phyloP scores from a whole-genome alignment of 2,888 invertebrate species.

The Coremacera marginata region DNA sequence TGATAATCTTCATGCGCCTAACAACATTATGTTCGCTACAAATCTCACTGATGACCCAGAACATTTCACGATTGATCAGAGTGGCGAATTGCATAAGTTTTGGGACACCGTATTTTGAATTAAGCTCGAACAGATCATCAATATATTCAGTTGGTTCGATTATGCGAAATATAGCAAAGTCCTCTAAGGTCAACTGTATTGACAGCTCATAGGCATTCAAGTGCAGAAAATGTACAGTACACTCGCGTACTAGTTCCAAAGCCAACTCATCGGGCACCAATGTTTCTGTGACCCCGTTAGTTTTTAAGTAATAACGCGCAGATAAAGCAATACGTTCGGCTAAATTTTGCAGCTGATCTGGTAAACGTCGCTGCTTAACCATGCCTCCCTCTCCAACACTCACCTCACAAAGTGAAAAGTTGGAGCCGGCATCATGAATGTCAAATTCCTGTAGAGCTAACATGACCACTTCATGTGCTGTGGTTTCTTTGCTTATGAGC shows the following conservation, averaged over 20 bases:
- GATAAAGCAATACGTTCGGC: slow-evolving; percentile 93
- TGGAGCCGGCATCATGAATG: slow-evolving; percentile 92
- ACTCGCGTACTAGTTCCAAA: slow-evolving; percentile 92
- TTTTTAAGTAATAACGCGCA: slow-evolving; percentile 96
- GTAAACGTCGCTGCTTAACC: slow-evolving; percentile 94
- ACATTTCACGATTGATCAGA: slow-evolving; percentile 98
- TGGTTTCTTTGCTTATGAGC: slow-evolving; percentile 93
- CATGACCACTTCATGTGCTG: slow-evolving; percentile 94
- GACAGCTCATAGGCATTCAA: slow-evolving; percentile 96
- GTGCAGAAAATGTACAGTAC: slow-evolving; percentile 92
- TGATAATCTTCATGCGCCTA: slow-evolving; percentile 94
- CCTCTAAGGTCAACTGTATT: slow-evolving; percentile 94
- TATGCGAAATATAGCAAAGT: slow-evolving; percentile 92
- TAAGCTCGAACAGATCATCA: slow-evolving; percentile 89
- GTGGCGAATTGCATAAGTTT: slow-evolving; percentile 94
- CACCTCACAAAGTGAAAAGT: slow-evolving; percentile 95
- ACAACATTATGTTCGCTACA: slow-evolving; percentile 93
- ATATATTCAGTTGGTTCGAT: slow-evolving; percentile 99
- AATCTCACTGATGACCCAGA: slow-evolving; percentile 99
- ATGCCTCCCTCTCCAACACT: slow-evolving; percentile 96
- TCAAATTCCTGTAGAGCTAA: slow-evolving; percentile 96
- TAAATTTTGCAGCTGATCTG: slow-evolving; percentile 94
- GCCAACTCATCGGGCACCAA: slow-evolving; percentile 97
- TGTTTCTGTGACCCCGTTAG: slow-evolving; percentile 93
- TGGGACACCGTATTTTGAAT: slow-evolving; percentile 91